A percentile compares a stretch with the other conserved stretches of the same genome.
Evolutionary conservation across 2,113 vertebrate genomes (phyloP).

Genomic region (Ptyas mucosa): DNA sequence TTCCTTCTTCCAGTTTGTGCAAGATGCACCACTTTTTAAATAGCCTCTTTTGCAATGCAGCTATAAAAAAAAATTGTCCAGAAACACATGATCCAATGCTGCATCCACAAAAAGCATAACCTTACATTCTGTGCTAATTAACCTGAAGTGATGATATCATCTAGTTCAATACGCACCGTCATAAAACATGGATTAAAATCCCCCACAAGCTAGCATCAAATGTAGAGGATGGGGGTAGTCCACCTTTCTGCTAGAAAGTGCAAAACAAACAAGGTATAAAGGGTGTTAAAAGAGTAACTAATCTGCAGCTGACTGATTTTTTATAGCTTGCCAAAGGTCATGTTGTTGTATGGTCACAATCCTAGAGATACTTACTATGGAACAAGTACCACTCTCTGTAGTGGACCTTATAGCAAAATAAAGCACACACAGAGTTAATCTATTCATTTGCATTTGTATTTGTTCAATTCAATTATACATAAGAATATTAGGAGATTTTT

Average conservation of each 20-base stretch:
- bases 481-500: background rate
- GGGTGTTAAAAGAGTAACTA: background rate
- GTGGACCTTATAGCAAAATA: background rate
- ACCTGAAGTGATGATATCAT: background rate
- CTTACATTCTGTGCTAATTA: background rate
- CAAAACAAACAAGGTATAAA: background rate
- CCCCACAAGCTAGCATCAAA: background rate
- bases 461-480: background rate
- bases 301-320: background rate
- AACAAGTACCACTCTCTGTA: background rate
- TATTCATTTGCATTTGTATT: background rate
- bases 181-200: background rate
- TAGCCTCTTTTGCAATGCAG: background rate
- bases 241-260: background rate
- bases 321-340: background rate
- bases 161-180: too few species aligned
- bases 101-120: background rate
- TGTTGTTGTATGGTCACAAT: background rate
- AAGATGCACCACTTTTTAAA: slow-evolving; percentile 3
- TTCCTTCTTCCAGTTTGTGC: background rate
- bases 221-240: too few species aligned
- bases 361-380: background rate
- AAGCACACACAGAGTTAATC: too few species aligned
- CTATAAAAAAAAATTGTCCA: background rate
- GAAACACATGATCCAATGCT: background rate